A percentile compares a stretch with the other conserved stretches of the same genome.
These are phyloP conservation scores for Melanotaenia maccullochi DNA, from an alignment of 2,797 vertebrate genomes.

Conservation along the genomic window DNA sequence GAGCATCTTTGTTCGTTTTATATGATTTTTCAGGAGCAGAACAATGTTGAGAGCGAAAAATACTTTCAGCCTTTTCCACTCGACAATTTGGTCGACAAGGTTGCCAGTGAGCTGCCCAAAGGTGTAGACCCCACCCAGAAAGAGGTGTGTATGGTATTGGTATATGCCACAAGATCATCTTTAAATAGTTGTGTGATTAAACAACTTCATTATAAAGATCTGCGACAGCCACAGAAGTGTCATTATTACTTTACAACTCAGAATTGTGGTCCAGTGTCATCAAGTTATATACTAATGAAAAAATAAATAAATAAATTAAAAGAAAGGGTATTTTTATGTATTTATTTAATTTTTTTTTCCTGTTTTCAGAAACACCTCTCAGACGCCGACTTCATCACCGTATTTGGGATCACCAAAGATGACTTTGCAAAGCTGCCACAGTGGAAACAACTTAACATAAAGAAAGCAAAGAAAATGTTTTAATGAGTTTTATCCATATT, in stretches of 20 bases:
- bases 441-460: slow-evolving; percentile 88
- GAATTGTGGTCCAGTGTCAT: too few relatives aligned
- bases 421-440: slow-evolving; percentile 81
- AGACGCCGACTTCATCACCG: slow-evolving; percentile 82
- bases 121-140: slow-evolving; percentile 85
- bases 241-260: too few relatives aligned
- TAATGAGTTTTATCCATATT: slow-evolving; percentile 53
- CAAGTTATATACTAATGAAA: too few relatives aligned
- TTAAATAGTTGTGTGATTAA: background rate
- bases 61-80: slow-evolving; percentile 72
- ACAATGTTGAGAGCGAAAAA: slow-evolving; percentile 33
- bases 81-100: slow-evolving; percentile 80
- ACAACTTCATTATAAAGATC: background rate
- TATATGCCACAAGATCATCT: background rate
- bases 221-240: too few relatives aligned
- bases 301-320: too few relatives aligned
- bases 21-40: slow-evolving; percentile 70
- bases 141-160: slow-evolving; percentile 78
- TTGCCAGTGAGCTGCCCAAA: slow-evolving; percentile 82
- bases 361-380: slow-evolving; percentile 85
- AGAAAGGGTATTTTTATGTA: background rate
- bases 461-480: slow-evolving; percentile 89
- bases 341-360: background rate
- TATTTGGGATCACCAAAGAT: slow-evolving; percentile 86
- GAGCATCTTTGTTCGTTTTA: background rate